Conservation (phyloP, 2,888 invertebrate genomes). For the Protodeltote pygarga region DNA sequence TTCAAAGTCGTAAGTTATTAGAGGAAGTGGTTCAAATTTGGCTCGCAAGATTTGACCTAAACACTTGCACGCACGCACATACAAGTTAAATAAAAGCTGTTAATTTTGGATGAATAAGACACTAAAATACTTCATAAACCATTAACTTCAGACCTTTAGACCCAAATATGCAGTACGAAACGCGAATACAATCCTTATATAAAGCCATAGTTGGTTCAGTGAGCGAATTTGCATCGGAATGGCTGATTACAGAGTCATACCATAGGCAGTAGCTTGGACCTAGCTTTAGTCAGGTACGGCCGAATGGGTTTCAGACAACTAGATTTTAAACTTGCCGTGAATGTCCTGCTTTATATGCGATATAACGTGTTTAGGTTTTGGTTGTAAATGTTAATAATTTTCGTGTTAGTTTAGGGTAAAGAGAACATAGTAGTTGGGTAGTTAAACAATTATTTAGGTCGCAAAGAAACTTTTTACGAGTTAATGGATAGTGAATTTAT, state of each 20-base stretch:
- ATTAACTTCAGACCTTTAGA: not conserved
- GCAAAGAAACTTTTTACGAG: too few species aligned
- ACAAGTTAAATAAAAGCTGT: too few species aligned
- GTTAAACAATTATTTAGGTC: too few species aligned
- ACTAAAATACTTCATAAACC: not conserved
- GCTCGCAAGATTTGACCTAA: too few species aligned
- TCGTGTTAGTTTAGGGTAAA: conserved; percentile 4
- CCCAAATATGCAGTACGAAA: conserved; percentile 47
- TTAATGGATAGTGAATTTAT: too few species aligned
- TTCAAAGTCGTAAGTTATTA: too few species aligned
- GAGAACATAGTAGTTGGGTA: too few species aligned
- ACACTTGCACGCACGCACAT: too few species aligned
- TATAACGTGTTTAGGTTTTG: conserved; percentile 38
- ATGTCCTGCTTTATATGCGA: conserved; percentile 49
- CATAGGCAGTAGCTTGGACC: conserved; percentile 72
- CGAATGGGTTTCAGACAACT: conserved; percentile 54
- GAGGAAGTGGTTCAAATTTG: too few species aligned
- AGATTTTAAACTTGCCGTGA: conserved; percentile 57
- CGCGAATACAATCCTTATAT: conserved; percentile 64
- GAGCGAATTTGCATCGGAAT: conserved; percentile 84
- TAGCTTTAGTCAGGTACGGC: conserved; percentile 59
- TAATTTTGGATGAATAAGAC: not conserved
- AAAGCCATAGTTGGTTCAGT: conserved; percentile 84
- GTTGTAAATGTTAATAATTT: conserved; percentile 13
- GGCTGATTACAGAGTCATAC: conserved; percentile 82